Base-by-base conservation (phyloP, 1,140 invertebrate genomes). In the Drosophila neocordata region DNA sequence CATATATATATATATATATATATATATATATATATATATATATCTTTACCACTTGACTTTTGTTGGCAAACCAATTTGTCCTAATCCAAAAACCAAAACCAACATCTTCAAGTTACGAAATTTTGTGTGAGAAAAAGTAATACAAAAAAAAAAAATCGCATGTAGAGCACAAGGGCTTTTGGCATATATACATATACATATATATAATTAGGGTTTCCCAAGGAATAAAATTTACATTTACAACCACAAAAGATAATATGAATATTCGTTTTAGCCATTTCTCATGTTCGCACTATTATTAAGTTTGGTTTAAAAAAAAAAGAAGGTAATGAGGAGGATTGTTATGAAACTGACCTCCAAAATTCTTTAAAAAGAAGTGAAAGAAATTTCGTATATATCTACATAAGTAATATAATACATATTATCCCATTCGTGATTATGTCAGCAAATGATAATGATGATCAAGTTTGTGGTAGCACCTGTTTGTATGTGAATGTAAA, bases 181-280 rank as follows among this genome's bases (percentile, higher is more conserved):
- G 52, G 69, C 51, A 34, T 66, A 51, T 24, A 55, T 18, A 48
- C 41, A 51, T 20, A 57, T 24, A 58, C n/a, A n/a, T 66, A 48
- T 62, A 41, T 78, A 68, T 78, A 85, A 85, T 85, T 77, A 81
- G 52, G 12, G 68, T 78, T 87, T 85, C 81, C 68, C 82, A 85
- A 78, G 82, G 78, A 87, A 68, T 67, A 27, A 58, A 68, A 68
- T 71, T 66, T 73, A 61, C 48, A 72, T 66, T 35, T 51, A 18
- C 24, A 68, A 41, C 51, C 27, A 9, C 57, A 34, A n/a, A n/a
- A n/a, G 22, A 20, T 27, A 82, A 77, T 64, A 41, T 48, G 48
- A 82, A 72, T 69, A 58, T 67, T 57, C 57, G 61, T 69, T 79
- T 73, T 13, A 4, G 22, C 13, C 38, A 60, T 63, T 70, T 72